Conservation (phyloP, 2,113 vertebrate species). For the Nothoprocta pentlandii region DNA sequence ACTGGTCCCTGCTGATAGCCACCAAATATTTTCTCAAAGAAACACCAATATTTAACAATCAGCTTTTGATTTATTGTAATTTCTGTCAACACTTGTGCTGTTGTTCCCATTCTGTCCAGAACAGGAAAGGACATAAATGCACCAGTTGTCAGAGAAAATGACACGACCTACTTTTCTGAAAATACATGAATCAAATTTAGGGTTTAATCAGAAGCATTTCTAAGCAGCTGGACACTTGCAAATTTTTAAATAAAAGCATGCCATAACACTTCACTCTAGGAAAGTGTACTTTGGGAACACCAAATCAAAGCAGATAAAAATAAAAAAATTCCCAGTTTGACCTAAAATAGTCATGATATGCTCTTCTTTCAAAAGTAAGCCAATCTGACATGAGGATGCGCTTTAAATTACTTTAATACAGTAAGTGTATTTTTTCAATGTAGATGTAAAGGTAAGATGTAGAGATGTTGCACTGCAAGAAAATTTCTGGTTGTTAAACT, state of each 20-base stretch:
- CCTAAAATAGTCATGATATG: not conserved
- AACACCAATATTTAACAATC: not conserved
- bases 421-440: not conserved
- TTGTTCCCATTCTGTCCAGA: not conserved
- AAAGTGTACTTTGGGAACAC: not conserved
- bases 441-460: not conserved
- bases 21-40: not conserved
- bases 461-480: not conserved
- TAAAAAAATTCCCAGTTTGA: not conserved
- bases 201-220: not conserved
- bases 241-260: not conserved
- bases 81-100: not conserved
- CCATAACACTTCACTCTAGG: not conserved
- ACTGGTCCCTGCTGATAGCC: not conserved
- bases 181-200: not conserved
- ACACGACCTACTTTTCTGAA: not conserved
- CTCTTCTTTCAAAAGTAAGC: not conserved
- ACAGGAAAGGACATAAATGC: not conserved
- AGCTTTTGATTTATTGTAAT: not conserved
- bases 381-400: not conserved
- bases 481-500: not conserved
- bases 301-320: not conserved
- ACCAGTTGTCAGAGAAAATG: not conserved
- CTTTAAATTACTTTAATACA: not conserved
- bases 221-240: not conserved